phyloP scores from a whole-genome alignment of 2,797 vertebrate species.

The Falco naumanni region DNA sequence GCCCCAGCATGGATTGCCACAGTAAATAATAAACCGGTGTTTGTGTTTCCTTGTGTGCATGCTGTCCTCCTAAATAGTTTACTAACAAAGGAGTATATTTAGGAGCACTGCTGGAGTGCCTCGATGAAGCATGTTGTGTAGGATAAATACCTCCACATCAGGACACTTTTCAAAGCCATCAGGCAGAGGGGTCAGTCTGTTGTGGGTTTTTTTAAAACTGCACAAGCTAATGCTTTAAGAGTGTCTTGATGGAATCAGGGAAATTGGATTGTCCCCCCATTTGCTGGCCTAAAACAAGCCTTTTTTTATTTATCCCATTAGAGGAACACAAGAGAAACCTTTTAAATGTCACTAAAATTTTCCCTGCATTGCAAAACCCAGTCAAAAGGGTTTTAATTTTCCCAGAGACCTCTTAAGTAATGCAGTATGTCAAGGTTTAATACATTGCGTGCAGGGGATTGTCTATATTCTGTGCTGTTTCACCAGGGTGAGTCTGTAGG shows the following conservation, averaged over 20 bases:
- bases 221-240: slow-evolving; percentile 88
- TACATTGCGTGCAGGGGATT: slow-evolving; percentile 65
- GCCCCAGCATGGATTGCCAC: neutral
- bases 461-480: slow-evolving; percentile 56
- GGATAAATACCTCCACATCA: slow-evolving; percentile 78
- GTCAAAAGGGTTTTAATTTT: slow-evolving; percentile 89
- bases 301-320: slow-evolving; percentile 91
- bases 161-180: slow-evolving; percentile 78
- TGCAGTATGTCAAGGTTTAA: slow-evolving; percentile 80
- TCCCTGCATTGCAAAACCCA: slow-evolving; percentile 86
- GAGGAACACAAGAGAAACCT: slow-evolving; percentile 85
- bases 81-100: slow-evolving; percentile 64
- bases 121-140: slow-evolving; percentile 60
- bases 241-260: slow-evolving; percentile 95
- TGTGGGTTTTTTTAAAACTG: slow-evolving; percentile 73
- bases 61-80: slow-evolving; percentile 63
- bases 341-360: slow-evolving; percentile 92
- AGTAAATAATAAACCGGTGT: slow-evolving; percentile 51
- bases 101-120: slow-evolving; percentile 61
- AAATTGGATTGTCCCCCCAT: slow-evolving; percentile 99
- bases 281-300: slow-evolving; percentile 91
- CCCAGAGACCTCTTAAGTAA: slow-evolving; percentile 80
- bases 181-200: slow-evolving; percentile 83
- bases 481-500: slow-evolving; percentile 47
- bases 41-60: slow-evolving; percentile 35